Percentiles rank a stretch among this genome's conserved stretches.
Conservation (phyloP, 2,113 vertebrate genomes). For the Cephalopterus ornatus region DNA sequence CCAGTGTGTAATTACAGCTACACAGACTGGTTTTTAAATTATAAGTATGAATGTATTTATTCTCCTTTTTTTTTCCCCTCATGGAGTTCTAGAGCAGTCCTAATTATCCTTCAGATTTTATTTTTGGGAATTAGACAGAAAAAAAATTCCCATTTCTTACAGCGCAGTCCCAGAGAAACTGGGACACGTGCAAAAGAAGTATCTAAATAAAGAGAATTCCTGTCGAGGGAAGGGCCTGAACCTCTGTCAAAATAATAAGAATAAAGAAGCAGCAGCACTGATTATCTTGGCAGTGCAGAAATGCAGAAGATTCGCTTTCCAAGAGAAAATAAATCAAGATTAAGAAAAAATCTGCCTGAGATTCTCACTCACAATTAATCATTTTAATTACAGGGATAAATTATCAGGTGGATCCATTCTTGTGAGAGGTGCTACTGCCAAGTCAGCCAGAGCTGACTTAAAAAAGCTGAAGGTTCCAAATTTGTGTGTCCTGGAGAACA, state of each 20-base stretch:
- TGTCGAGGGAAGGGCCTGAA: not conserved
- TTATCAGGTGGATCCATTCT: not conserved
- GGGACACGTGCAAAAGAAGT: not conserved
- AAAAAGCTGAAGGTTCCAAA: not conserved
- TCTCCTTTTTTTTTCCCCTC: not conserved
- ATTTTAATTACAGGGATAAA: not conserved
- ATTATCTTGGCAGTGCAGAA: slow-evolving; percentile 22
- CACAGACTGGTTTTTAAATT: not conserved
- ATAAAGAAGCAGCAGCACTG: not conserved
- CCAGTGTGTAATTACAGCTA: not conserved
- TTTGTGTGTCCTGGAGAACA: not conserved
- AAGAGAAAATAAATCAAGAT: not conserved
- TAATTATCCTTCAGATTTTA: not conserved
- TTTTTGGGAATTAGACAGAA: not conserved
- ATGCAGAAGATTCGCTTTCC: not conserved
- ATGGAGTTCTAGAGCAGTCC: not conserved
- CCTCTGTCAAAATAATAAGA: not conserved
- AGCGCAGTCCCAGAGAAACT: not conserved
- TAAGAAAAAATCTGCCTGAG: not conserved
- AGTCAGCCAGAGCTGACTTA: not conserved
- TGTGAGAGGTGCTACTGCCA: not conserved
- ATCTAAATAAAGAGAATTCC: not conserved
- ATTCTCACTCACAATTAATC: not conserved
- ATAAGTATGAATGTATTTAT: not conserved
- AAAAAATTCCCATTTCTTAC: not conserved